Base-by-base conservation (phyloP, 2,797 vertebrate genomes). In the Percopsis omiscomaycus region DNA sequence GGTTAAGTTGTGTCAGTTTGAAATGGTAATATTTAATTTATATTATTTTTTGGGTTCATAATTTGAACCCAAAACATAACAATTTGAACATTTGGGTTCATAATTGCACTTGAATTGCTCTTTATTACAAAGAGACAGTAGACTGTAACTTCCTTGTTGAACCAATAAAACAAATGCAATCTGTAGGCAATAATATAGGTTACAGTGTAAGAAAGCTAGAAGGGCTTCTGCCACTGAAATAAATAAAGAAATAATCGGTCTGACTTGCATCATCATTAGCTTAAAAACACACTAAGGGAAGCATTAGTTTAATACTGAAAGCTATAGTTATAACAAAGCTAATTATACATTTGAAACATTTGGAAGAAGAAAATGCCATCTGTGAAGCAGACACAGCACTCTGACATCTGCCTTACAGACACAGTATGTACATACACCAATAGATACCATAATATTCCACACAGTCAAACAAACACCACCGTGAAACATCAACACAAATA, bases 321-420 rank as follows among this genome's bases (percentile, higher is more conserved):
- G 59, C 61, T 12, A 46, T 45, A 57, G 48, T 64, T 55, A 77
- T 81, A 83, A 84, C 54, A 8, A 27, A 74, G 73, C 65, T 80
- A 80, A 86, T 84, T 83, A 85, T 81, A 89, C 64, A 74, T 83
- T 59, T 59, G 52, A 75, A 78, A 89, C 66, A 75, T 83, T 61
- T 56, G 55, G 74, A 80, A 59, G 71, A 85, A 86, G 83, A 71
- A 49, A 5, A 66, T 79, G 78, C 53, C 87, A 87, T 85, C 77
- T 86, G 90, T 59, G 55, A 61, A 72, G 27, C 86, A 91, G 83
- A 81, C 77, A 57, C 27, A 57, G 56, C 74, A 57, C 59, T 9
- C 75, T 72, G 77, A 87, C 88, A 89, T 89, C 82, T 88, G 87
- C 72, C 64, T 64, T 55, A 71, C 87, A 89, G 85, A 86, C 75